These are phyloP conservation scores for Poecile atricapillus DNA, from an alignment of 2,113 vertebrate genomes.

Conservation along the genomic window DNA sequence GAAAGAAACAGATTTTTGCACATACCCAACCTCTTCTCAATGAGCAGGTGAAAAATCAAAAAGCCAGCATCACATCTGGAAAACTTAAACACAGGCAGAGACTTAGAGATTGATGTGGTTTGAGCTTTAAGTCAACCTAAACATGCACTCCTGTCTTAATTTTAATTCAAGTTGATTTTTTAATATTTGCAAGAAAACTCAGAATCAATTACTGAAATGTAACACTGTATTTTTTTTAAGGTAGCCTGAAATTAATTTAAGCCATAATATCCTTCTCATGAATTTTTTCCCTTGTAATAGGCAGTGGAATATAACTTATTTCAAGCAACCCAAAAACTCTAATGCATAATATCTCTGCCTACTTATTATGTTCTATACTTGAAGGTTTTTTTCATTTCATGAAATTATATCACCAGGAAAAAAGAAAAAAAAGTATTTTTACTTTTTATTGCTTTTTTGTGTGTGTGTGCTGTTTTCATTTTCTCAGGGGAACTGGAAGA, in stretches of 20 bases:
- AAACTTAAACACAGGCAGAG: background rate
- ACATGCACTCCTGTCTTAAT: background rate
- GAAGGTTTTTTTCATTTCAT: background rate
- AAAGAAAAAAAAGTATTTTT: background rate
- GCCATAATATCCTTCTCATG: background rate
- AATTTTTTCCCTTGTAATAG: background rate
- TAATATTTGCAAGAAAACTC: background rate
- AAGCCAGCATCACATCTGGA: background rate
- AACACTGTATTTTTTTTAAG: background rate
- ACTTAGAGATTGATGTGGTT: background rate
- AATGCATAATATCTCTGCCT: background rate
- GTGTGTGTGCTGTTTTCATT: background rate
- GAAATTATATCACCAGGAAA: background rate
- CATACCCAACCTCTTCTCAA: background rate
- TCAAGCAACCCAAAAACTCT: background rate
- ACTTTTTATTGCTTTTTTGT: background rate
- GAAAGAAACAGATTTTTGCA: background rate
- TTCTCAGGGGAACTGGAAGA: background rate
- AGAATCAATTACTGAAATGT: background rate
- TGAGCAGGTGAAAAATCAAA: background rate
- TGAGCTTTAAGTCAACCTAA: background rate
- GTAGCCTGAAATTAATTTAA: background rate
- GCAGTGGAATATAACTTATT: background rate
- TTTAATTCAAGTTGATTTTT: background rate
- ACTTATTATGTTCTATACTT: background rate